Base-by-base conservation (phyloP, 2,113 vertebrate species). In the Notechis scutatus region DNA sequence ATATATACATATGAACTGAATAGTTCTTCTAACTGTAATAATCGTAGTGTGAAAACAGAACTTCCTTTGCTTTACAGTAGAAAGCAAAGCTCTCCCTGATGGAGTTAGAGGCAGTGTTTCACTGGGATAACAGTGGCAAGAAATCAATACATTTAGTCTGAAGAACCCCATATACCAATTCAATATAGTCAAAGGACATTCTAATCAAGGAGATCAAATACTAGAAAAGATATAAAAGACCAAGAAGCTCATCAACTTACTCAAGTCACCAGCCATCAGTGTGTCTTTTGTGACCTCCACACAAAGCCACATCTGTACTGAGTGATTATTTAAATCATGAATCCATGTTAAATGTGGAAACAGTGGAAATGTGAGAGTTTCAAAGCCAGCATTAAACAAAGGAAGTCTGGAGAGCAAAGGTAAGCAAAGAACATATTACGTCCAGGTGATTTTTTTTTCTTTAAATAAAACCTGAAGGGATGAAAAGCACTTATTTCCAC, bases 321-420 rank as follows among this genome's bases (percentile, higher is more conserved):
- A 61, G 34, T 94, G 11, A 89, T 92, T 57, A 89, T 93, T 95
- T 93, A 87, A 96, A 88, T 90, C 4, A 90, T 47, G 20, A 91
- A 90, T 89, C 61, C 55, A 11, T 20, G 91, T 89, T 90, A 94
- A 90, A 91, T 39, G 94, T 56, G 14, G 24, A 61, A 61, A 61
- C 69, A 93, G 21, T 57, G 4, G 57, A 93, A 93, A 94, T 50
- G 2, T 56, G 50, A 95, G 64, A n/a, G 3, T 61, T 85, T 6
- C 42, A 59, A 93, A 56, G 29, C 81, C 0, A 86, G 10, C 55
- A 4, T 86, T 87, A 52, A 93, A 7, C 85, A 50, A 87, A 52
- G 52, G 61, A 61, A 93, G 12, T 23, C 81, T 21, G 2, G 69
- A 93, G 85, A 50, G 0, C 93, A 74, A 94, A 93, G 2, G 7